Evolutionary conservation across 1,140 invertebrate genomes (phyloP), one percentile per base, ranked within the genome.

Genomic region (Spodoptera frugiperda): DNA sequence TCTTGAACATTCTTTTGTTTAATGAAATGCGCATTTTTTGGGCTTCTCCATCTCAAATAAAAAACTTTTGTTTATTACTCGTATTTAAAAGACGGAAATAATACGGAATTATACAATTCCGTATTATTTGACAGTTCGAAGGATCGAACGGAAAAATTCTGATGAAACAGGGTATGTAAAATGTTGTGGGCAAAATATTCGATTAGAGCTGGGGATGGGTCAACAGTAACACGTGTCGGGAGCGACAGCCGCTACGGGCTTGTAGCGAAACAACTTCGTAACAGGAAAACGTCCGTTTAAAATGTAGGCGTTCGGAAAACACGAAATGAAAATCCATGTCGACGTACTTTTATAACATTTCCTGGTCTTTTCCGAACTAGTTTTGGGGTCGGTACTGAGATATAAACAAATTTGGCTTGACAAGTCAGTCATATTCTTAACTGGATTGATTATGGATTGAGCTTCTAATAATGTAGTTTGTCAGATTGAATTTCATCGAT

Each of bases 271-370:
- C 65, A 10, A 11, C 25, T 15, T 70, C 33, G 21, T 49, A 51
- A 48, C 55, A 57, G 46, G 44, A 68, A 68, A 68, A 68, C 51
- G 48, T 68, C 48, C 11, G 21, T 57, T 25, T 59, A 59, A 55
- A 55, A 25, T 21, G 10, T 39, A 55, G 10, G 12, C 19, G 21
- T 55, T 21, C 9, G 33, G 8, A 39, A 39, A 39, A 39, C 33
- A 39, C 33, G 33, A 39, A 39, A 39, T 6, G 33, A 39, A 39
- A 39, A 39, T 39, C 33, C 9, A 39, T 39, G 5, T 39, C 33
- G 9, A 10, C 33, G 33, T 39, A 39, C 4, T 39, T 39, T 39
- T 10, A 39, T 39, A 39, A 9, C 5, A 9, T 39, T 39, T 39
- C 9, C 33, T 39, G 33, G 33, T 39, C 9, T 39, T 6, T 39